Evolutionary conservation across 2,797 vertebrate species (phyloP).

Genomic region (Anolis apletophallus): DNA sequence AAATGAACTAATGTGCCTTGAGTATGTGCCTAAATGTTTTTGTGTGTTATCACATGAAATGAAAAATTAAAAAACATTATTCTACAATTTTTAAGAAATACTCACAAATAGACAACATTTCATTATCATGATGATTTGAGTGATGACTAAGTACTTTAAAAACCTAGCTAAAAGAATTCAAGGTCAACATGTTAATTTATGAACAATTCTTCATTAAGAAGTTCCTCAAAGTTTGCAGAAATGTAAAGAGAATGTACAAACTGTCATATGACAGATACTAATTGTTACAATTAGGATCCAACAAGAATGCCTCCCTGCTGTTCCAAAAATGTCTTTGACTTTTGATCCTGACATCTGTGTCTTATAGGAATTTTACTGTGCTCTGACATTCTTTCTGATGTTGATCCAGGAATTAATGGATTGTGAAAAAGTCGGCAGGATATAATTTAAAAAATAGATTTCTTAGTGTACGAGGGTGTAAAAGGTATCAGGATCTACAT

Average conservation of each 20-base stretch:
- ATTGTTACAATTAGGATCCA: conserved; percentile 90
- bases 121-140: neutral
- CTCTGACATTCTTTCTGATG: conserved; percentile 96
- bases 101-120: neutral
- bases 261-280: conserved; percentile 88
- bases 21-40: neutral
- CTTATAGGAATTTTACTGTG: conserved; percentile 95
- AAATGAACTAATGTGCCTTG: neutral
- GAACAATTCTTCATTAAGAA: conserved; percentile 55
- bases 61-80: conserved; percentile 2
- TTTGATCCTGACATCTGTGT: conserved; percentile 93
- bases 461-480: conserved; percentile 80
- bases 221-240: conserved; percentile 75
- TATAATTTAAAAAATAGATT: conserved; percentile 89
- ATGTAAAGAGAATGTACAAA: conserved; percentile 71
- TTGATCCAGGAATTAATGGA: conserved; percentile 99
- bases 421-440: conserved; percentile 95
- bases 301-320: conserved; percentile 84
- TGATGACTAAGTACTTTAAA: conserved; percentile 9
- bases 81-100: neutral
- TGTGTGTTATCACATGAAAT: neutral
- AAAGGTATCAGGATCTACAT: conserved; percentile 81
- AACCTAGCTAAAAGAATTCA: neutral
- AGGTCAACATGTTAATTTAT: neutral
- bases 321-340: conserved; percentile 86